Evolutionary conservation across 2,113 vertebrate species (phyloP).

Genomic region (Amphilophus citrinellus): DNA sequence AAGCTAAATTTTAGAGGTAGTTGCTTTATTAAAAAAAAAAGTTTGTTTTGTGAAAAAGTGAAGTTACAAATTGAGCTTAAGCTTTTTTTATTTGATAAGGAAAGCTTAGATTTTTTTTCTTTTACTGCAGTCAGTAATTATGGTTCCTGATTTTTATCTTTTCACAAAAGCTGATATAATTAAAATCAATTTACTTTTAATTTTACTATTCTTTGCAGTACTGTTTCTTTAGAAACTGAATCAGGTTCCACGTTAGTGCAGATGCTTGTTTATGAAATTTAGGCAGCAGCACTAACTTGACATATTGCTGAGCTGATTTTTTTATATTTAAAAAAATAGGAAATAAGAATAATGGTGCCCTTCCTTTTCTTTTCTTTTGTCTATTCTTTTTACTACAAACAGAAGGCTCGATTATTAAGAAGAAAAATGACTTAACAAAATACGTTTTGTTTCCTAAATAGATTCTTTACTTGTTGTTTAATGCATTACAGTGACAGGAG

Average conservation of each 20-base stretch:
- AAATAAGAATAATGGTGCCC: background rate
- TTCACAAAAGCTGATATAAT: background rate
- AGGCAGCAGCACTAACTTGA: background rate
- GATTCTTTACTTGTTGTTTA: slow-evolving; percentile 30
- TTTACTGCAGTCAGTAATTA: background rate
- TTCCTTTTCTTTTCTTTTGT: background rate
- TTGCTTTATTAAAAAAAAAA: background rate
- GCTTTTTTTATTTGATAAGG: background rate
- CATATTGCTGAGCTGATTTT: background rate
- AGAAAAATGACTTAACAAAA: slow-evolving; percentile 26
- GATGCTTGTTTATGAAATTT: background rate
- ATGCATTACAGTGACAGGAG: slow-evolving; percentile 43
- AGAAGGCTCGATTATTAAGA: slow-evolving; percentile 4
- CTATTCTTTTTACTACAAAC: slow-evolving; percentile 2
- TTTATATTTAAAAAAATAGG: background rate
- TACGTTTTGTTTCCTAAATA: slow-evolving; percentile 59
- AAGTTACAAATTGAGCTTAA: background rate
- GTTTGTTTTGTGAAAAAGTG: background rate
- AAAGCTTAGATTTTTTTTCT: background rate
- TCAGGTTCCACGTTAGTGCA: background rate
- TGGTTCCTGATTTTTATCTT: slow-evolving; percentile 3
- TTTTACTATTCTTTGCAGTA: background rate
- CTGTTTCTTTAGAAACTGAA: background rate
- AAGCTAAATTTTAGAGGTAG: slow-evolving; percentile 3
- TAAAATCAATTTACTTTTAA: background rate